Evolutionary conservation across 2,797 vertebrate genomes (phyloP), one percentile per base, ranked within the genome.

Genomic region (Channa striata): DNA sequence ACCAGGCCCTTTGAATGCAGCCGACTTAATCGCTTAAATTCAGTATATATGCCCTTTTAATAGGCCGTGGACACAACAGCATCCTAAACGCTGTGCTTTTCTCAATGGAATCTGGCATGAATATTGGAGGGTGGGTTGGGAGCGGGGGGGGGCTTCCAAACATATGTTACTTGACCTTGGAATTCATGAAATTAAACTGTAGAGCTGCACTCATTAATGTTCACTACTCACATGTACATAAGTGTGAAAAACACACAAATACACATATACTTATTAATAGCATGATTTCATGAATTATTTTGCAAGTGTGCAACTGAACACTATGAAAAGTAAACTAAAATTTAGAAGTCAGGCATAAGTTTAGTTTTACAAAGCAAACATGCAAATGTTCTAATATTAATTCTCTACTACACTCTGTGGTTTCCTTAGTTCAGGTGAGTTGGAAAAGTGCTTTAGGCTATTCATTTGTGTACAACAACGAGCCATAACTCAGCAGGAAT

Each of bases 401-500:
- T 68, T 61, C 17, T 21, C 58, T 37, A 47, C 60, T 25, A 46
- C 3, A 37, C n/a, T 20, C 9, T 0, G 37, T 0, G 14, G 52
- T 58, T 42, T 66, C 13, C 74, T 57, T 13, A 17, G 67, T 16
- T 30, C 39, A 77, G 59, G 40, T 68, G 40, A 44, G 43, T 36
- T n/a, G 2, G 51, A 23, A 36, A 59, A 66, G 19, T 49, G 39
- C 44, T 44, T 7, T n/a, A 46, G 50, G 49, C 11, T 8, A 4
- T 37, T 58, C 49, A 58, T 75, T 64, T 81, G 64, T 69, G 72
- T 62, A 48, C 8, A 68, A 64, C 36, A 63, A 48, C 5, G 56
- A 72, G 78, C 40, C 19, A 54, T 71, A 77, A 81, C 65, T 81
- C 75, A 47, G 58, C 57, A 81, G 78, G 76, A 78, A 73, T 78